A percentile compares a stretch with the other conserved stretches of the same genome.
phyloP scores from a whole-genome alignment of 2,888 invertebrate species.

The Gryllus longicercus region DNA sequence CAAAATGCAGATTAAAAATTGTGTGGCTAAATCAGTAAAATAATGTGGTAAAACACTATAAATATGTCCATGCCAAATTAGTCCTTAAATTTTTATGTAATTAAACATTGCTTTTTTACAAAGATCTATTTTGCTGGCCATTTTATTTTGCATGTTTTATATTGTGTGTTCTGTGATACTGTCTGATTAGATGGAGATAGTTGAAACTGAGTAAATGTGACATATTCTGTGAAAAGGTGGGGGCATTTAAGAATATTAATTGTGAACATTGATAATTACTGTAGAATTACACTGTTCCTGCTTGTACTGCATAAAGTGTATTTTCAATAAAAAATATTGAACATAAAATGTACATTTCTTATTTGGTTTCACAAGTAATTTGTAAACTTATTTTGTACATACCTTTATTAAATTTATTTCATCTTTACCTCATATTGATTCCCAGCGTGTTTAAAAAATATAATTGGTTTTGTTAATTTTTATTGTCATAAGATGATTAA shows the following conservation, averaged over 20 bases:
- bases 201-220: slow-evolving; percentile 9
- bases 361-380: too few species aligned
- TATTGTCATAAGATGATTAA: too few species aligned
- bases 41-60: neutral
- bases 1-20: neutral
- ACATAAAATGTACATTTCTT: neutral
- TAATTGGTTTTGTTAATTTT: too few species aligned
- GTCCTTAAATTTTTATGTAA: neutral
- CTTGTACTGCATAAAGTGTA: slow-evolving; percentile 33
- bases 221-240: neutral
- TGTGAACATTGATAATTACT: neutral
- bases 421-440: too few species aligned
- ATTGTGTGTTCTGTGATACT: neutral
- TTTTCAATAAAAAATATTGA: slow-evolving; percentile 33
- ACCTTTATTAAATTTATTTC: too few species aligned
- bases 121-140: neutral
- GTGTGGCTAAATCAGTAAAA: neutral
- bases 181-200: neutral
- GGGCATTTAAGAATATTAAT: neutral
- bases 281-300: slow-evolving; percentile 27
- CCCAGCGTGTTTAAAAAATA: too few species aligned
- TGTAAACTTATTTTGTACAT: too few species aligned
- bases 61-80: neutral
- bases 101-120: neutral
- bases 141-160: neutral